A percentile compares a stretch with the other conserved stretches of the same genome.
Evolutionary conservation across 1,140 invertebrate genomes (phyloP).

Genomic region (Bombus impatiens): DNA sequence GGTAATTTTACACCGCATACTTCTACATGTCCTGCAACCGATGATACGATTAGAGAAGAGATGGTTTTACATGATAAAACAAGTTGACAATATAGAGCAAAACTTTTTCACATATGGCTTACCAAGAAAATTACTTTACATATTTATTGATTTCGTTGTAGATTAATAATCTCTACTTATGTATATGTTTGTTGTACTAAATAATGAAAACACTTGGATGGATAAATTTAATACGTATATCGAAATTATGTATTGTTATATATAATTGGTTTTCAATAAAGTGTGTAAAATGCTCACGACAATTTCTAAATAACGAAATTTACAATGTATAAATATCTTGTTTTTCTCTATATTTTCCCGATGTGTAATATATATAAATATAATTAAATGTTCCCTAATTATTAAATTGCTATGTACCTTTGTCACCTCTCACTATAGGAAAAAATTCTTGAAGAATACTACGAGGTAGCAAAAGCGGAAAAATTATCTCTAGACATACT

Average conservation of each 20-base stretch:
- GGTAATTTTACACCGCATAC: slow-evolving; percentile 43
- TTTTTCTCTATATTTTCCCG: no score
- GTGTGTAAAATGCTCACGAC: background rate
- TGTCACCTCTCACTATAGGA: slow-evolving; percentile 73
- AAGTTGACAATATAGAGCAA: background rate
- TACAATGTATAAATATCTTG: no score
- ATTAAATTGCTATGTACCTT: no score
- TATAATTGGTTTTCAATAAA: no score
- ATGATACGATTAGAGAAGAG: background rate
- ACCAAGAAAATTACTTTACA: background rate
- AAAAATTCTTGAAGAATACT: slow-evolving; percentile 83
- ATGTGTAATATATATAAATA: no score
- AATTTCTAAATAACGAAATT: background rate
- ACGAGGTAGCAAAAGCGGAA: slow-evolving; percentile 76
- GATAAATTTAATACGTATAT: background rate
- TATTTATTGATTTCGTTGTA: background rate
- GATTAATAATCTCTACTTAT: background rate
- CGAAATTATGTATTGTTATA: background rate
- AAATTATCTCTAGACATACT: slow-evolving; percentile 80
- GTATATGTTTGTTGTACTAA: background rate
- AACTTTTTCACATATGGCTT: background rate
- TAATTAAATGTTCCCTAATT: no score
- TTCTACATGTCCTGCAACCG: background rate
- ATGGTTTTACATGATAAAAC: background rate
- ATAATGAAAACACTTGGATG: background rate